Base-by-base conservation (phyloP, 2,113 vertebrate genomes). In the Ctenodactylus gundi region DNA sequence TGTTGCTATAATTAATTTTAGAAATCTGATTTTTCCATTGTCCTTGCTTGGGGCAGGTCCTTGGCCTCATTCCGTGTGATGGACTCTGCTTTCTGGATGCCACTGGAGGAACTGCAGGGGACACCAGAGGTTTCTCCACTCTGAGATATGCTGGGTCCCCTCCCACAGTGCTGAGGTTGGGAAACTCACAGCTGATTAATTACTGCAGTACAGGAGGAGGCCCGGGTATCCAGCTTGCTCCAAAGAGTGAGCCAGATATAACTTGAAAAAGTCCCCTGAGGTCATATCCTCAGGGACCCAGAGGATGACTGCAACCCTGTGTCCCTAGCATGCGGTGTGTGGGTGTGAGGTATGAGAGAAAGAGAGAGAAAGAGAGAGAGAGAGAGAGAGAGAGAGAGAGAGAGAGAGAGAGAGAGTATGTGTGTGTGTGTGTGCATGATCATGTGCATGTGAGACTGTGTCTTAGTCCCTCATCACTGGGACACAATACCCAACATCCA, bases 1-100 rank as follows among this genome's bases (percentile, higher is more conserved):
- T 14, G 39, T 49, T 64, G 1, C 53, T 58, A 13, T 78, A 78
- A 94, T 91, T 95, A 64, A 95, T 83, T 92, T 94, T 78, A 55
- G 80, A 39, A 67, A 57, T 67, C 27, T 15, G 21, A 53, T 77
- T 94, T 92, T 41, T 55, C 65, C 49, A 77, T 75, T 76, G 17
- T 73, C 75, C 39, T 62, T 64, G 39, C 29, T 60, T 65, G 21
- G 55, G 88, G 53, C 46, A 80, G 77, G 31, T 67, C 39, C 39
- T 39, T 34, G 17, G 29, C 39, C 65, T 90, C 15, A 3, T 44
- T 70, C 29, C 4, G 12, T 62, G 1, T 5, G 3, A 11, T 1
- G 18, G 34, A 10, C 64, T 65, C 7, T 78, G 49, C n/a, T 58
- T n/a, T 64, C 8, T 4, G 9, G 84, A 51, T 8, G 7, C 41